Percentiles rank a stretch among this genome's conserved stretches.
Evolutionary conservation across 2,113 vertebrate genomes (phyloP).

Genomic region (Vireo altiloquus): DNA sequence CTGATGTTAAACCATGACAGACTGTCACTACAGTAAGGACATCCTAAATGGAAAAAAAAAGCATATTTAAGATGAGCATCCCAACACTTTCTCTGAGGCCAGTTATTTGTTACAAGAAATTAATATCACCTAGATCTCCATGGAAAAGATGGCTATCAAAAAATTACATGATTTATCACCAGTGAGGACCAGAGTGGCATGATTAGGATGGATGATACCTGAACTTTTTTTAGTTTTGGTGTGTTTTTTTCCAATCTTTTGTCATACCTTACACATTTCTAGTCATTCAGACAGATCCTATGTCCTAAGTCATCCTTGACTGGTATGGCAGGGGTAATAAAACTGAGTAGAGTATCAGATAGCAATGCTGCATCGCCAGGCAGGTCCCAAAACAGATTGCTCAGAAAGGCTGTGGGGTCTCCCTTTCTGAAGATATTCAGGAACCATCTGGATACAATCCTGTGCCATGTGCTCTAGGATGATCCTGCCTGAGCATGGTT

Average conservation of each 20-base stretch:
- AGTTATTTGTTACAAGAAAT: neutral
- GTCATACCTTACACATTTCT: neutral
- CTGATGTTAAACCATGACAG: accelerated
- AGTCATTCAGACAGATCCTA: neutral
- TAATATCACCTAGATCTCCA: neutral
- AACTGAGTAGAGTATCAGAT: neutral
- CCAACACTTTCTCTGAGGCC: neutral
- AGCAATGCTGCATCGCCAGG: neutral
- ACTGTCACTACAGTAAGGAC: neutral
- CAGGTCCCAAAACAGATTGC: neutral
- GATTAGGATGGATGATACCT: neutral
- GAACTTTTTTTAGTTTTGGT: neutral
- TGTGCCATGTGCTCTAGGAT: neutral
- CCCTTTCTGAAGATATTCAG: neutral
- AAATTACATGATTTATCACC: neutral
- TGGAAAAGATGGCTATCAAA: neutral
- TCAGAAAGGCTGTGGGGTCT: neutral
- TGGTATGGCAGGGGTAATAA: neutral
- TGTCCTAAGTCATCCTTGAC: neutral
- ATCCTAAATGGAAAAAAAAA: neutral
- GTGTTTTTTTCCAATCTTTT: neutral
- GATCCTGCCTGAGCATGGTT: neutral
- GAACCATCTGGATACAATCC: neutral
- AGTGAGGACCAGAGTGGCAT: neutral
- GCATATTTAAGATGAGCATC: neutral